A percentile compares a stretch with the other conserved stretches of the same genome.
Conservation (phyloP, 92 coral and sea anemone species). For the Meandrina meandrites region DNA sequence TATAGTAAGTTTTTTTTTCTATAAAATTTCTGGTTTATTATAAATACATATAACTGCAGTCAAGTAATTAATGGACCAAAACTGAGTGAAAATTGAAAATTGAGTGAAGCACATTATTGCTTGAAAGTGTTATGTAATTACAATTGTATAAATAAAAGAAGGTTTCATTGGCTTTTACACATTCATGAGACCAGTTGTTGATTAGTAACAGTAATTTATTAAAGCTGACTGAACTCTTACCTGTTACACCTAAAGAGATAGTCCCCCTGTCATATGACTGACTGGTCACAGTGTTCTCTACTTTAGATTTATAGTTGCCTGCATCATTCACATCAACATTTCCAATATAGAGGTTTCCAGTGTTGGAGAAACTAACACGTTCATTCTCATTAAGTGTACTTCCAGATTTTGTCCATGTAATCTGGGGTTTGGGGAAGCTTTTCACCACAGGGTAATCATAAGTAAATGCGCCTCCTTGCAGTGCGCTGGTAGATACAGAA, state of each 20-base stretch:
- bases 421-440: slow-evolving; percentile 74
- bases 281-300: slow-evolving; percentile 62
- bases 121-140: too few relatives aligned
- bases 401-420: slow-evolving; percentile 67
- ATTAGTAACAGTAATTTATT: too few relatives aligned
- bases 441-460: slow-evolving; percentile 59
- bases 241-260: slow-evolving; percentile 39
- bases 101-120: too few relatives aligned
- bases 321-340: slow-evolving; percentile 60
- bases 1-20: too few relatives aligned
- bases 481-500: slow-evolving; percentile 5
- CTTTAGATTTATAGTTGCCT: slow-evolving; percentile 63
- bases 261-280: slow-evolving; percentile 54
- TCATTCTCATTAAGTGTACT: slow-evolving; percentile 48
- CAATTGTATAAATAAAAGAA: too few relatives aligned
- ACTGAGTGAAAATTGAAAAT: too few relatives aligned
- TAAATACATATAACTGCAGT: too few relatives aligned
- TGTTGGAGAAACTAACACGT: slow-evolving; percentile 76
- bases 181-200: too few relatives aligned
- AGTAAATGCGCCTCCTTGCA: slow-evolving; percentile 44
- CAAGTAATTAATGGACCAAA: too few relatives aligned
- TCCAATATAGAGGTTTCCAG: slow-evolving; percentile 90
- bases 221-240: slow-evolving; percentile 1
- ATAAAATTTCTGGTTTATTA: too few relatives aligned
- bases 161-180: too few relatives aligned